Conservation (phyloP, 1,140 invertebrate species). For the Sycophaga agraensis region DNA sequence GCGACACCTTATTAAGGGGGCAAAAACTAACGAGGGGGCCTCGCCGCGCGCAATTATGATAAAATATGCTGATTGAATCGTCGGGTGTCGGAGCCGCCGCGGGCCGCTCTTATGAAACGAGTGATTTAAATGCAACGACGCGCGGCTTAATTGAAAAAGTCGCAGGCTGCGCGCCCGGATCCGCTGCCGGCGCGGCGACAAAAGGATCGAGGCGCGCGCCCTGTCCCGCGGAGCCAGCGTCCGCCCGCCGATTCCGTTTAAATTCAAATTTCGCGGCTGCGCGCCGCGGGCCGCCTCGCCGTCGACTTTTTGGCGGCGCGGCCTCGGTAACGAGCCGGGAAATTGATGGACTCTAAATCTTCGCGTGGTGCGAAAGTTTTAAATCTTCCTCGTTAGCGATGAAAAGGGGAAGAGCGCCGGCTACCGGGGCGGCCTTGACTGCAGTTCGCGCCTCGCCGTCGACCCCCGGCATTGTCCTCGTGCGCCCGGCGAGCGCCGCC, state of each 20-base stretch:
- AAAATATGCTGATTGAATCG: constrained; percentile 28
- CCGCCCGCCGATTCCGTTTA: constrained; percentile 3
- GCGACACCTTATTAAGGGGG: constrained; percentile 24
- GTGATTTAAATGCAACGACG: constrained; percentile 25
- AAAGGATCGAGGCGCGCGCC: background rate
- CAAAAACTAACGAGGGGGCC: constrained; percentile 9
- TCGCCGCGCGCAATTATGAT: constrained; percentile 18
- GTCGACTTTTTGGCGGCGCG: too few relatives aligned
- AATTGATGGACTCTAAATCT: constrained; percentile 13
- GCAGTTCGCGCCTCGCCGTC: too few relatives aligned
- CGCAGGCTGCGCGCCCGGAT: background rate
- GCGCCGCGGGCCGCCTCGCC: background rate
- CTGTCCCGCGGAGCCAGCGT: too few relatives aligned
- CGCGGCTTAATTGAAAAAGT: constrained; percentile 20
- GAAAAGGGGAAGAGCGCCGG: too few relatives aligned
- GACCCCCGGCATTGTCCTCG: too few relatives aligned
- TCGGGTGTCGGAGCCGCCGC: background rate
- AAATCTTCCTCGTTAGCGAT: background rate
- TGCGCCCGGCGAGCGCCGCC: too few relatives aligned
- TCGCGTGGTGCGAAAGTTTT: background rate
- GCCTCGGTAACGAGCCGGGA: background rate
- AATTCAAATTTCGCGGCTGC: constrained; percentile 6
- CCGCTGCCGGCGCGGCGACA: too few relatives aligned
- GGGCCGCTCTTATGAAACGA: background rate
- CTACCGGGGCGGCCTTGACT: too few relatives aligned